phyloP scores from a whole-genome alignment of 92 coral and sea anemone genomes.

The Zoanthus gigantus region DNA sequence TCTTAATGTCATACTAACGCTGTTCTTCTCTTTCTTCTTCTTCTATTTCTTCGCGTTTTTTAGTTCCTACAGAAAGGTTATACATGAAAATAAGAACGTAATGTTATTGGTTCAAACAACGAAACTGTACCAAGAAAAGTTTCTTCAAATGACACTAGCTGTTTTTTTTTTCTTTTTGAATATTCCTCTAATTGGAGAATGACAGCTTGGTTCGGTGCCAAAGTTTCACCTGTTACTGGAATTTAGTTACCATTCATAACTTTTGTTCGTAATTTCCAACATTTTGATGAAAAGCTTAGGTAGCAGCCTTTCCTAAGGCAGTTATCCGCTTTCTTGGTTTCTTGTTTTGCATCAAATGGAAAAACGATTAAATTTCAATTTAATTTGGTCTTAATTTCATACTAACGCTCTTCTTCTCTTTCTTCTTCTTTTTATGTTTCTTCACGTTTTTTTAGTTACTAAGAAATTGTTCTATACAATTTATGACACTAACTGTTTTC shows the following conservation, averaged over 20 bases:
- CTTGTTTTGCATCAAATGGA: neutral
- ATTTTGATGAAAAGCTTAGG: neutral
- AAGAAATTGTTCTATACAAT: neutral
- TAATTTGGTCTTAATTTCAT: neutral
- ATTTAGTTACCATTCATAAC: too few relatives aligned
- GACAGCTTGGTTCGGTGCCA: too few relatives aligned
- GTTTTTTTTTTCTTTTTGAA: too few relatives aligned
- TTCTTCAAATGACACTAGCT: too few relatives aligned
- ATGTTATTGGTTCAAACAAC: too few relatives aligned
- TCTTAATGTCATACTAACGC: conserved; percentile 3
- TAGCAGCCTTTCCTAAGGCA: neutral
- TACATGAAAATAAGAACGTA: neutral
- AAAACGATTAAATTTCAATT: neutral
- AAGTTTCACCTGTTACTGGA: too few relatives aligned
- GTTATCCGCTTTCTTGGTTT: neutral
- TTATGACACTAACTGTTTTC: too few relatives aligned
- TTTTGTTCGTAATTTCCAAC: too few relatives aligned
- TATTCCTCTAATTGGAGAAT: too few relatives aligned
- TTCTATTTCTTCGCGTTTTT: conserved; percentile 27
- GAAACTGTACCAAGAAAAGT: too few relatives aligned
- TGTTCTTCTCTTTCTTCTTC: neutral
- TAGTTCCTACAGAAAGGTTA: neutral
- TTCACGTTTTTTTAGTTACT: conserved; percentile 24
- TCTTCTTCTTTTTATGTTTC: conserved; percentile 22
- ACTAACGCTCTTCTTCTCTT: conserved; percentile 31